Percentiles rank a stretch among this genome's conserved stretches.
Conservation (phyloP, 2,113 vertebrate species). For the Diglossa brunneiventris region DNA sequence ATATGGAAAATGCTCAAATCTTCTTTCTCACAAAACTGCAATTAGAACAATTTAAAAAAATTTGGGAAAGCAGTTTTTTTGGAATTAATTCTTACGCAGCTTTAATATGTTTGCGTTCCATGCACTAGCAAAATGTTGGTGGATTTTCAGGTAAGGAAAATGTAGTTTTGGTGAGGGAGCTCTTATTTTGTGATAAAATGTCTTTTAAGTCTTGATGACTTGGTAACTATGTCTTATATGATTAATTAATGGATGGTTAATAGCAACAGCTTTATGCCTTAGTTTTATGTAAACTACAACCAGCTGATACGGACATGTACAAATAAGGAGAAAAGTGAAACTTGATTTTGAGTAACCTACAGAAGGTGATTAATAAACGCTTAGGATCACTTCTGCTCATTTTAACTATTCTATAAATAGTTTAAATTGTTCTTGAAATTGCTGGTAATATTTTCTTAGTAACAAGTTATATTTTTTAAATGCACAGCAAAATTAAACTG, state of each 20-base stretch:
- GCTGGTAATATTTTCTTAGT: neutral
- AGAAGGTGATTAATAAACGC: neutral
- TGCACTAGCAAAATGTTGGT: neutral
- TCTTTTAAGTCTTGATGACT: neutral
- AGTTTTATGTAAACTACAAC: neutral
- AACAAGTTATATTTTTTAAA: neutral
- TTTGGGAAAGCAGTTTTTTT: neutral
- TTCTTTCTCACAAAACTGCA: neutral
- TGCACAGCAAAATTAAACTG: neutral
- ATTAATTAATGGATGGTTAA: neutral
- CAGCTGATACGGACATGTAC: neutral
- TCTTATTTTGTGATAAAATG: neutral
- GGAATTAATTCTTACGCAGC: neutral
- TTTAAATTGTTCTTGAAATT: neutral
- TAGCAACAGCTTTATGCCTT: neutral
- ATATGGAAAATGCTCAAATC: neutral
- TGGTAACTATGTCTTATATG: neutral
- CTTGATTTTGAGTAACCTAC: neutral
- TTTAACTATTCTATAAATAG: neutral
- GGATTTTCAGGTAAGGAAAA: conserved; percentile 28
- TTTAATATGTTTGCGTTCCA: neutral
- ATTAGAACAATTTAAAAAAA: neutral
- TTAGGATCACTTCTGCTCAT: neutral
- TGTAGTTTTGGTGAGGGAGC: neutral
- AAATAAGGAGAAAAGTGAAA: neutral